phyloP scores from a whole-genome alignment of 2,113 vertebrate genomes.

The Alligator sinensis region DNA sequence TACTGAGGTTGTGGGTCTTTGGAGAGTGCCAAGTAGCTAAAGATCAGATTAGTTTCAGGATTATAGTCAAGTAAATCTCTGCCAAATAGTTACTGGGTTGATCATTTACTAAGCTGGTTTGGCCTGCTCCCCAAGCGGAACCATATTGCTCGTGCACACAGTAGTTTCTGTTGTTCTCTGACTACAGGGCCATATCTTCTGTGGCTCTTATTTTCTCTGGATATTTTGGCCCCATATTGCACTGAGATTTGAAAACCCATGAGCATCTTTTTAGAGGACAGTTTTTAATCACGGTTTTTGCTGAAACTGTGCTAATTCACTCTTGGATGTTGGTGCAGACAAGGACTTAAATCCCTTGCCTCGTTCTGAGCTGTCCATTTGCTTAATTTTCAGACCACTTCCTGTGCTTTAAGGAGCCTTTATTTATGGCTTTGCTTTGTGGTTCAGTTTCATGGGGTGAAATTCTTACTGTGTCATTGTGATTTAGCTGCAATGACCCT shows the following conservation, averaged over 20 bases:
- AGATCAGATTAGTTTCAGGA: not conserved
- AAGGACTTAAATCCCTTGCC: not conserved
- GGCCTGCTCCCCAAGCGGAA: not conserved
- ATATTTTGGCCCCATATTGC: not conserved
- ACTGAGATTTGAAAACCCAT: not conserved
- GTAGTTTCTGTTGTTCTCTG: not conserved
- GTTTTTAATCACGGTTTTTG: not conserved
- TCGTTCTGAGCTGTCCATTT: not conserved
- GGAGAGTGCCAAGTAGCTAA: not conserved
- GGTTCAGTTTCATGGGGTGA: not conserved
- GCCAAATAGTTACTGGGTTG: not conserved
- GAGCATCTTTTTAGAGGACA: not conserved
- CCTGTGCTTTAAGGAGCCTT: not conserved
- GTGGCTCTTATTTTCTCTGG: not conserved
- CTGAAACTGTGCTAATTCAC: not conserved
- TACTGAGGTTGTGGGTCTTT: not conserved
- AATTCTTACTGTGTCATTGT: not conserved
- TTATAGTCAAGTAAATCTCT: not conserved
- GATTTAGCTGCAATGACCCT: not conserved
- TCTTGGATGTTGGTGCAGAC: not conserved
- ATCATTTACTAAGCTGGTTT: not conserved
- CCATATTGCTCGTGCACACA: not conserved
- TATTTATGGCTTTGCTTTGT: not conserved
- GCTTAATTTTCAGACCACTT: conserved; percentile 19
- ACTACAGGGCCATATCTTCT: not conserved